Evolutionary conservation across 2,888 invertebrate genomes (phyloP).

Genomic region (Cactoblastis cactorum): DNA sequence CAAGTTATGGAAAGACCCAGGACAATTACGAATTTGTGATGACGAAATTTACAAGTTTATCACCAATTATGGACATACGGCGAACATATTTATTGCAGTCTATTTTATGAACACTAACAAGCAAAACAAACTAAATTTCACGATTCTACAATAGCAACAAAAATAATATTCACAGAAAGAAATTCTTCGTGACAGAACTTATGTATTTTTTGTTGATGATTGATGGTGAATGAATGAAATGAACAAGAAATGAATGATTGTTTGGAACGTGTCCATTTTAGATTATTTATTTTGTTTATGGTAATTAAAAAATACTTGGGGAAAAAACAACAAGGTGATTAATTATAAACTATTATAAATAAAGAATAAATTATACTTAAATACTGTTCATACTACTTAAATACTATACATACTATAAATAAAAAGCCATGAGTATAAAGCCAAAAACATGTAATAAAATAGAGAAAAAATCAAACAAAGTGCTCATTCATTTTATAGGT

Average conservation of each 20-base stretch:
- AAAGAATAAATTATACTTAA: too few species aligned
- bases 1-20: conserved; percentile 51
- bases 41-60: conserved; percentile 55
- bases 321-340: too few species aligned
- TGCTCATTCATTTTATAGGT: too few species aligned
- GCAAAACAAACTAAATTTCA: conserved; percentile 50
- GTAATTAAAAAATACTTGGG: not conserved
- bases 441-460: too few species aligned
- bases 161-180: conserved; percentile 60
- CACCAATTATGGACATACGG: conserved; percentile 43
- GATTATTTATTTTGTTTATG: conserved; percentile 10
- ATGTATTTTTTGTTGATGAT: conserved; percentile 46
- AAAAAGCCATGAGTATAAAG: not conserved
- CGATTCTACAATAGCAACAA: conserved; percentile 54
- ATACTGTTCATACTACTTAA: too few species aligned
- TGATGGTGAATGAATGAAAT: conserved; percentile 32
- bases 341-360: too few species aligned
- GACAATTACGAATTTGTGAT: conserved; percentile 60
- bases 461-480: too few species aligned
- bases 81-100: conserved; percentile 40
- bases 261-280: conserved; percentile 28
- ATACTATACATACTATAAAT: too few species aligned
- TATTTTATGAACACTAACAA: conserved; percentile 39
- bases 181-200: conserved; percentile 53
- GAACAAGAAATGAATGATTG: conserved; percentile 34